Evolutionary conservation across 2,888 invertebrate genomes (phyloP), one percentile per base, ranked within the genome.

Genomic region (Venustoraphidia nigricollis): DNA sequence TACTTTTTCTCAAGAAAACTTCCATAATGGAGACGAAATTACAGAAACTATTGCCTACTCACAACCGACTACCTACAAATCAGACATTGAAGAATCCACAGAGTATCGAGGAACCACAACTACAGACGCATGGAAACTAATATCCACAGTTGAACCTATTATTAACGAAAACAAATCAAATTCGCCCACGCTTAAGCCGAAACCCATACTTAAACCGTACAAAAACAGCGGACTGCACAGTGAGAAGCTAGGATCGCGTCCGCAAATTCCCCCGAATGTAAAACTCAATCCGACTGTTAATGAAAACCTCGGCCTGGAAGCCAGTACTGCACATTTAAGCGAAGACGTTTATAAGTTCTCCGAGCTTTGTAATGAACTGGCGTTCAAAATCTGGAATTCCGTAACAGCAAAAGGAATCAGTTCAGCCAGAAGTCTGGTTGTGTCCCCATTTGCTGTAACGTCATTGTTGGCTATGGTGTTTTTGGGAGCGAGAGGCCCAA

Each of bases 401-500:
- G 75, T 86, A 10, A 76, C 79, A 1, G 70, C 73, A 36, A 75
- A 75, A 53, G 81, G 80, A 49, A 72, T 86, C n/a, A 84, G 82
- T 56, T 74, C 78, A 10, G 79, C 81, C 6, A 71, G 89, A 58
- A 89, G 88, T 56, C 72, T 90, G 54, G 79, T 88, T 9, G 66
- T 90, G 13, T 89, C 89, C 1, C 90, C 90, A 0, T 91, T 89
- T 59, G 87, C 89, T 0, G 75, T 87, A 48, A 86, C 86, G 1
- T 89, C 90, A 1, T 77, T 88, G 67, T 65, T 91, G n/a, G 87
- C 89, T 0, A 90, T 91, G 90, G 81, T 91, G 51, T 91, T 90
- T 62, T 73, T 91, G 57, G 90, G 90, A 0, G 89, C 91, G 0
- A 74, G 85, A 54, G 90, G 90, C 2, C 77, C 85, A 3, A 91